phyloP scores from a whole-genome alignment of 1,140 invertebrate genomes.

The Drosophila ogumai region DNA sequence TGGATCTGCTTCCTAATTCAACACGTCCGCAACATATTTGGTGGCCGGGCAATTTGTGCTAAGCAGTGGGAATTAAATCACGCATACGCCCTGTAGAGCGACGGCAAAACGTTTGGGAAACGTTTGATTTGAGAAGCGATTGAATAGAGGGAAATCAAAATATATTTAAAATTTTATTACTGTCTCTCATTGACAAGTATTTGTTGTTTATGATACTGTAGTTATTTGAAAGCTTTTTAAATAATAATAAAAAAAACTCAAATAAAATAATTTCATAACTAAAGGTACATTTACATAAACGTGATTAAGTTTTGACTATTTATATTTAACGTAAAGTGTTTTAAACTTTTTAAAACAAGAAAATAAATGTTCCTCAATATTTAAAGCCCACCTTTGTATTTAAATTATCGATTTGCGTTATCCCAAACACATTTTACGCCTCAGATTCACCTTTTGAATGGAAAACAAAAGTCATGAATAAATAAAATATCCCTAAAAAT shows the following conservation, averaged over 20 bases:
- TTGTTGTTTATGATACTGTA: no score
- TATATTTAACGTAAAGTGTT: neutral
- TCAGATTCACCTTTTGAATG: slow-evolving; percentile 46
- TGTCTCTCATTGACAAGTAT: no score
- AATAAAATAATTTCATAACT: neutral
- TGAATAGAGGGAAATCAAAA: neutral
- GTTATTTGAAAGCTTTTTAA: no score
- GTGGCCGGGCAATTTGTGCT: slow-evolving; percentile 25
- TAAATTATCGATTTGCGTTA: slow-evolving; percentile 48
- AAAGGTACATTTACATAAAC: neutral
- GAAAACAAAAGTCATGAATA: slow-evolving; percentile 65
- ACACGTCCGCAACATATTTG: slow-evolving; percentile 53
- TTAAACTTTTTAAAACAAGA: neutral
- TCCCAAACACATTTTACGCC: slow-evolving; percentile 18
- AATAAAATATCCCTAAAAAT: slow-evolving; percentile 55
- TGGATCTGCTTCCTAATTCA: slow-evolving; percentile 49
- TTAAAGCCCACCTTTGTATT: slow-evolving; percentile 2
- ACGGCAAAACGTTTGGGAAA: slow-evolving; percentile 13
- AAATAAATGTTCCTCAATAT: neutral
- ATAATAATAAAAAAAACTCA: neutral
- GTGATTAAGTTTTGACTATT: neutral
- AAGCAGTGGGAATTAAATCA: slow-evolving; percentile 54
- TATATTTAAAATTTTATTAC: neutral
- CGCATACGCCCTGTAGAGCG: slow-evolving; percentile 59
- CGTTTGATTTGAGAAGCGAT: slow-evolving; percentile 22